These are phyloP conservation scores for Myiozetetes cayanensis DNA, from an alignment of 2,113 vertebrate species.

Conservation along the genomic window DNA sequence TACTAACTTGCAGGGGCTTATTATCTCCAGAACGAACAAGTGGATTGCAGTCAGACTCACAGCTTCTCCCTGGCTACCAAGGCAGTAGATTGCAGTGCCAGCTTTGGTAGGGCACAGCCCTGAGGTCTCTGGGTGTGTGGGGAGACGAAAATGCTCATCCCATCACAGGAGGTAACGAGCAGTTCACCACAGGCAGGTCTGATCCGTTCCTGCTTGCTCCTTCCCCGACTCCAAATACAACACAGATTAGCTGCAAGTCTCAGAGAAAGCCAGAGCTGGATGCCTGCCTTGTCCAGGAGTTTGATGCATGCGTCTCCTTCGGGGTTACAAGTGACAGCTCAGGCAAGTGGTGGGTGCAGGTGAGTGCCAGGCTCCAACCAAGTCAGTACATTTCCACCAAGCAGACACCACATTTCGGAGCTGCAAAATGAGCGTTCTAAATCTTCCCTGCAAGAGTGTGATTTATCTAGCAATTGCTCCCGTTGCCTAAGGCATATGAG, in stretches of 20 bases:
- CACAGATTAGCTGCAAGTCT: fast-evolving
- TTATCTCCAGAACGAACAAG: neutral
- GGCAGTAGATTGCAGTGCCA: neutral
- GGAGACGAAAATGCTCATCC: neutral
- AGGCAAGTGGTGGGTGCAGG: neutral
- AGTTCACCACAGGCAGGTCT: neutral
- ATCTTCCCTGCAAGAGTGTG: neutral
- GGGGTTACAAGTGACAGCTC: neutral
- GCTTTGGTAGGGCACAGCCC: neutral
- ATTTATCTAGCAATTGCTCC: neutral
- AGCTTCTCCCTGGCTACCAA: neutral
- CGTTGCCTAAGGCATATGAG: neutral
- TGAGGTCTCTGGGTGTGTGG: neutral
- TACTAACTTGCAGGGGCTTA: neutral
- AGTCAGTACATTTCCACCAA: neutral
- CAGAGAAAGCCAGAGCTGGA: neutral
- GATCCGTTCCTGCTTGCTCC: neutral
- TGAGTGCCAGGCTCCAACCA: neutral
- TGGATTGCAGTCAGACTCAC: neutral
- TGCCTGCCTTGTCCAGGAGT: neutral
- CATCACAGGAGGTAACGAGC: neutral
- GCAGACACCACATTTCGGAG: neutral
- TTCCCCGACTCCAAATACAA: neutral
- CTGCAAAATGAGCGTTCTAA: neutral
- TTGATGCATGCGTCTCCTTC: fast-evolving